Base-by-base conservation (phyloP, 2,888 invertebrate genomes). In the Ochropacha duplaris region DNA sequence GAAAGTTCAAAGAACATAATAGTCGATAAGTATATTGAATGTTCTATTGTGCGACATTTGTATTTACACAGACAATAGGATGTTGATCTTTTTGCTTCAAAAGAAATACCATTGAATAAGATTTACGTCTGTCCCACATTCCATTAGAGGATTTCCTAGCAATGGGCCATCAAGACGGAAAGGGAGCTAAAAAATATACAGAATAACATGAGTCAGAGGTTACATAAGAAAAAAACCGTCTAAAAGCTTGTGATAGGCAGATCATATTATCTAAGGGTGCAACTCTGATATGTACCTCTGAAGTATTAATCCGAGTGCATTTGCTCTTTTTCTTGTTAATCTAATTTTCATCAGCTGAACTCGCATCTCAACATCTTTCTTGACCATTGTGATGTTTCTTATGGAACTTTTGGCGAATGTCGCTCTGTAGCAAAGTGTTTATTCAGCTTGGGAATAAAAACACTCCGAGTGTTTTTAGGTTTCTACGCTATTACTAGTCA, bases 81-180 rank as follows among this genome's bases (percentile, higher is more conserved):
- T 31, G 34, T 44, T 51, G 31, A 54, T 28, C 26, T 49, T 60
- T 56, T 60, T 57, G 56, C 60, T 16, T n/a, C 56, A 22, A 54
- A 54, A 61, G 65, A 57, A 63, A 65, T 62, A 63, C 66, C 54
- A 22, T 19, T 22, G 50, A 54, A 68, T 65, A 55, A 65, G 69
- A 67, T 68, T 67, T 65, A 68, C 68, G 66, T 63, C 57, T 56
- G 64, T 57, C 51, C 50, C 55, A 57, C 58, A 50, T 56, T 59
- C 66, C 60, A 65, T 67, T 68, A 65, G 9, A 57, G 51, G 52
- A 44, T 50, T 62, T 56, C 52, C 56, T 50, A 44, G 58, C 11
- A 44, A 60, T 54, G 44, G 57, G 55, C 36, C 60, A 62, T 60
- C 58, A 62, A 62, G 57, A 57, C 57, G 52, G 39, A 39, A 54